A percentile compares a stretch with the other conserved stretches of the same genome.
Evolutionary conservation across 2,113 vertebrate species (phyloP).

Genomic region (Syngnathus scovelli): DNA sequence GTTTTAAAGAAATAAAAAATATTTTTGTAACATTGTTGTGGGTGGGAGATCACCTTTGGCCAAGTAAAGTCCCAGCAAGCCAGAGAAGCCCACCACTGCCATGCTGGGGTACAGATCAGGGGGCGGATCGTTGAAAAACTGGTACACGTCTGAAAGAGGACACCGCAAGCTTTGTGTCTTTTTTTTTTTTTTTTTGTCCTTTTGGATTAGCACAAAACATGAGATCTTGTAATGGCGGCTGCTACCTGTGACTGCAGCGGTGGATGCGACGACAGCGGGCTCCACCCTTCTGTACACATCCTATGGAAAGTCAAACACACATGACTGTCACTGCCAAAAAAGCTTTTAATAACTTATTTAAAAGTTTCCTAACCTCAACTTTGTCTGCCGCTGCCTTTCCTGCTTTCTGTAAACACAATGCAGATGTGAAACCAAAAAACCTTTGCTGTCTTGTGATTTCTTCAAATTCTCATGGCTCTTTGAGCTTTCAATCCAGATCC

Average conservation of each 20-base stretch:
- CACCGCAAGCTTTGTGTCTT: too few relatives aligned
- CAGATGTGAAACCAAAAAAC: too few relatives aligned
- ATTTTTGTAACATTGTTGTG: not conserved
- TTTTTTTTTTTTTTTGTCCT: not conserved
- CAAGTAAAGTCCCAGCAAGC: slow-evolving; percentile 84
- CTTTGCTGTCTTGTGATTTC: too few relatives aligned
- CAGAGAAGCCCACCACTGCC: slow-evolving; percentile 83
- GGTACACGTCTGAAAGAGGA: slow-evolving; percentile 68
- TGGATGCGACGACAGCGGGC: slow-evolving; percentile 72
- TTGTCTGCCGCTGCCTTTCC: slow-evolving; percentile 29
- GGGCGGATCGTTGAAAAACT: slow-evolving; percentile 82
- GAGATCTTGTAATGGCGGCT: not conserved
- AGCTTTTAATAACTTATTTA: too few relatives aligned
- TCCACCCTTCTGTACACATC: slow-evolving; percentile 71
- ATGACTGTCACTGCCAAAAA: too few relatives aligned
- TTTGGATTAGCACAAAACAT: too few relatives aligned
- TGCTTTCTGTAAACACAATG: slow-evolving; percentile 42
- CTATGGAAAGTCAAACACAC: slow-evolving; percentile 49
- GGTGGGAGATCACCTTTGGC: slow-evolving; percentile 76
- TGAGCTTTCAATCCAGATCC: too few relatives aligned
- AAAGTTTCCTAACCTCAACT: slow-evolving; percentile 46
- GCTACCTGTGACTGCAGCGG: slow-evolving; percentile 77
- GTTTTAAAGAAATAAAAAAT: too few relatives aligned
- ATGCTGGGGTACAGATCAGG: slow-evolving; percentile 86
- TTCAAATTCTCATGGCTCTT: too few relatives aligned